Evolutionary conservation across 2,113 vertebrate species (phyloP), one percentile per base, ranked within the genome.

Genomic region (Mustela lutreola): DNA sequence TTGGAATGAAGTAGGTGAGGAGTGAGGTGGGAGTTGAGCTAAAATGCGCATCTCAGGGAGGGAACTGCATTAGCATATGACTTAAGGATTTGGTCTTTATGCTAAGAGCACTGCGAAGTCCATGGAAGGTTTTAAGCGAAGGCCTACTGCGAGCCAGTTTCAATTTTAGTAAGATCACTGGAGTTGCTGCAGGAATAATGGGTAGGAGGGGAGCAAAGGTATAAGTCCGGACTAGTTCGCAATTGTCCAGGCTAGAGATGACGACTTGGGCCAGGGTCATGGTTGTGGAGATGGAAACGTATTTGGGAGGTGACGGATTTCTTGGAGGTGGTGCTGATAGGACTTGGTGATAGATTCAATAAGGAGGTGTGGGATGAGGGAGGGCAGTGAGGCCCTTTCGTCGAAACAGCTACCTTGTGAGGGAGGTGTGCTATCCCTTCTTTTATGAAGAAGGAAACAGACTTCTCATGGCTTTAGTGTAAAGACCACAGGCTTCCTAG

Each of bases 121-220:
- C 53, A 12, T 92, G 78, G 80, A 95, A 80, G 76, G 18, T 89
- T 95, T 95, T 90, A 91, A 95, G 42, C 6, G 42, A 91, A 84
- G 60, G 5, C 82, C 22, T 87, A 22, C 21, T 19, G 6, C 33
- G 15, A 80, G 87, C 45, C 94, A 19, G 60, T 91, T 96, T 63
- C 53, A 36, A 91, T 94, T 89, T 94, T 89, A 88, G 60, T 83
- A 71, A 91, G 50, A 93, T 63, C 31, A 48, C 31, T 33, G 3
- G 39, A 73, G 33, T 81, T 93, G 71, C 39, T 92, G 14, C 28
- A 82, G 65, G n/a, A 24, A 76, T 91, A 91, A 85, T 76, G 56
- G 63, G 31, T 78, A 87, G 19, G 26, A 79, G n/a, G 48, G 58
- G 4, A 89, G 7, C 3, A 45, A 85, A 95, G 75, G 39, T 70